Conservation (phyloP, 2,888 invertebrate species). For the Noctuana brunneofusca region DNA sequence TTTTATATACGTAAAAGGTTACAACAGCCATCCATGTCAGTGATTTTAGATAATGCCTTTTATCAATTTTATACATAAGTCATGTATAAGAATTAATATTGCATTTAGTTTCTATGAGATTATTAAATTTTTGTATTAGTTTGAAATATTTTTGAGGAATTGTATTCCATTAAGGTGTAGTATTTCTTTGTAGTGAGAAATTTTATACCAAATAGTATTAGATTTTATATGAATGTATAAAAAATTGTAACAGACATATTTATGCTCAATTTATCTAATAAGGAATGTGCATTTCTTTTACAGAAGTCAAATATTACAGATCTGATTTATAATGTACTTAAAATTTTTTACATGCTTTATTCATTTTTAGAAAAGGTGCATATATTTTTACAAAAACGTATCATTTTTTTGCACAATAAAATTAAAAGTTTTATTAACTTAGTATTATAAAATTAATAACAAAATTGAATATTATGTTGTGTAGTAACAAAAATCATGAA, state of each 20-base stretch:
- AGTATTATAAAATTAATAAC: constrained; percentile 1
- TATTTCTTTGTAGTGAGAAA: constrained; percentile 21
- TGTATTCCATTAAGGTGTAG: neutral
- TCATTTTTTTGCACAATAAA: neutral
- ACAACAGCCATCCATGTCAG: constrained; percentile 1
- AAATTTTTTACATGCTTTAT: constrained; percentile 11
- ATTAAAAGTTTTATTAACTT: neutral
- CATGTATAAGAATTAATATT: constrained; percentile 7
- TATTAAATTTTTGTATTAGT: constrained; percentile 23
- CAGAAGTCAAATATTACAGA: neutral
- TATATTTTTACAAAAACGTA: neutral
- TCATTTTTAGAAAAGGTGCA: neutral
- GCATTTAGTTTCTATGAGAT: constrained; percentile 32
- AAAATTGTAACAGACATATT: constrained; percentile 12
- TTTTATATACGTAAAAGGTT: neutral
- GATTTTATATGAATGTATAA: constrained; percentile 24
- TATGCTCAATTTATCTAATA: constrained; percentile 37
- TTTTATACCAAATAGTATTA: constrained; percentile 30
- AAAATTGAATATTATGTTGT: neutral
- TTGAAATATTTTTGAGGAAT: constrained; percentile 12
- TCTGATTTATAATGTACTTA: constrained; percentile 29
- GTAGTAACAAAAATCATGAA: neutral
- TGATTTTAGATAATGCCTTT: constrained; percentile 6
- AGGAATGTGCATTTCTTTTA: constrained; percentile 23
- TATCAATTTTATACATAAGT: constrained; percentile 4